Conservation (phyloP, 2,797 vertebrate species). For the Lepilemur ruficaudatus region DNA sequence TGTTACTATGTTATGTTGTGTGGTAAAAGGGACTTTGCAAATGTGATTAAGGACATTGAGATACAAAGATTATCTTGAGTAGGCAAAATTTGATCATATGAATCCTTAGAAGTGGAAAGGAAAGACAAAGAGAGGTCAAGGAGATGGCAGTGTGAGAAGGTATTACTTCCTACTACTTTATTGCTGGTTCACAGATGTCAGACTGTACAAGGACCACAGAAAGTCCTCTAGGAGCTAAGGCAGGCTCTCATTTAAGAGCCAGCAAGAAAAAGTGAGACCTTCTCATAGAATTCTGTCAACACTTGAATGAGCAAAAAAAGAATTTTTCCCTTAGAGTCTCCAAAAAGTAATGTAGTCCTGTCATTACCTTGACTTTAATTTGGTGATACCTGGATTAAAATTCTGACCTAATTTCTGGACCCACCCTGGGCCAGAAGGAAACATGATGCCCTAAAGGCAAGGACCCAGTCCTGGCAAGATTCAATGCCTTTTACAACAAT, state of each 20-base stretch:
- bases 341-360: background rate
- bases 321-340: background rate
- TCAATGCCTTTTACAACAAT: no score
- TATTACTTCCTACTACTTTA: background rate
- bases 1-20: background rate
- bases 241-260: background rate
- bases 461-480: no score
- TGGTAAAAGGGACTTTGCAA: background rate
- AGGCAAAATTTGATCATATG: background rate
- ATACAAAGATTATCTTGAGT: background rate
- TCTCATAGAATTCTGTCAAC: background rate
- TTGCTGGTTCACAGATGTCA: background rate
- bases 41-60: background rate
- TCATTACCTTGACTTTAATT: background rate
- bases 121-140: background rate
- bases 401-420: background rate
- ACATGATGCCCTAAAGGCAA: no score
- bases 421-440: no score
- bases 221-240: background rate
- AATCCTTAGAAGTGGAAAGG: background rate
- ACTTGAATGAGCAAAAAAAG: background rate
- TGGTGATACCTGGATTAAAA: background rate
- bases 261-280: background rate
- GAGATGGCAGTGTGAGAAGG: background rate
- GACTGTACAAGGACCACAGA: background rate